These are phyloP conservation scores for Mylabris phalerata DNA, from an alignment of 1,140 invertebrate genomes.

Conservation along the genomic window DNA sequence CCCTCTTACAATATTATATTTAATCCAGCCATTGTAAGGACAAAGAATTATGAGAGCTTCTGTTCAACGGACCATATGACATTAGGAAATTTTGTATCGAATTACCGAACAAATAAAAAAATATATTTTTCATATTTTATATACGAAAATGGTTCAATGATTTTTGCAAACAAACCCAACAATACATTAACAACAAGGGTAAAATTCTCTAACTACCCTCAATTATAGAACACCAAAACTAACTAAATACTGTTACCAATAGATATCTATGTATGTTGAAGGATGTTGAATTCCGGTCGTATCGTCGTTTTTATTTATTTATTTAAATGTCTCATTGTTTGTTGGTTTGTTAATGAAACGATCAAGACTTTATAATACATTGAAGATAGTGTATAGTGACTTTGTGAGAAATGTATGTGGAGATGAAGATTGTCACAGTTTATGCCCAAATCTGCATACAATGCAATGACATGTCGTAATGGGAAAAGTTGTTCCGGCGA, in stretches of 20 bases:
- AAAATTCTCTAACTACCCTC: no score
- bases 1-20: slow-evolving; percentile 23
- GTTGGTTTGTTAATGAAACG: slow-evolving; percentile 9
- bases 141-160: no score
- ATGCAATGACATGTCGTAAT: slow-evolving; percentile 41
- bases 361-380: slow-evolving; percentile 10
- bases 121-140: slow-evolving; percentile 10
- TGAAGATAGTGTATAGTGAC: slow-evolving; percentile 8
- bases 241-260: no score
- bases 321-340: slow-evolving; percentile 12
- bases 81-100: slow-evolving; percentile 31
- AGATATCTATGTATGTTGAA: no score
- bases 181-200: no score
- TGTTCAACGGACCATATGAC: slow-evolving; percentile 29
- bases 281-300: background rate
- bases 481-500: slow-evolving; percentile 36
- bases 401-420: slow-evolving; percentile 33
- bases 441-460: slow-evolving; percentile 40
- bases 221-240: no score
- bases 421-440: slow-evolving; percentile 42
- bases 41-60: slow-evolving; percentile 28
- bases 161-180: no score
- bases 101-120: slow-evolving; percentile 28
- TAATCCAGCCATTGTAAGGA: slow-evolving; percentile 24
- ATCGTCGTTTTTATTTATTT: slow-evolving; percentile 1